Percentiles rank a stretch among this genome's conserved stretches.
phyloP scores from a whole-genome alignment of 2,113 vertebrate genomes.

The Poeciliopsis turrubarensis region DNA sequence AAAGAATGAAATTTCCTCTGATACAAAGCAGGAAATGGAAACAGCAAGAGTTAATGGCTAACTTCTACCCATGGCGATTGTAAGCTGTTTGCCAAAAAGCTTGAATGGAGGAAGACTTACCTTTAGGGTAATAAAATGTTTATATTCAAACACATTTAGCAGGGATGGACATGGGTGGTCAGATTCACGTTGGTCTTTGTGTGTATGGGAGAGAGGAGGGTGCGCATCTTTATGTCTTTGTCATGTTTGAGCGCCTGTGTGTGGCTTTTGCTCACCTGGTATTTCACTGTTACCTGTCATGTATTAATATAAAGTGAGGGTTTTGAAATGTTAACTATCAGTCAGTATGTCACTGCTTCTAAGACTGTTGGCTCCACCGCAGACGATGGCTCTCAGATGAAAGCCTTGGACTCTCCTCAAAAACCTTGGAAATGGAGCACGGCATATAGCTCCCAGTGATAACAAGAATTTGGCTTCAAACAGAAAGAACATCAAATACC shows the following conservation, averaged over 20 bases:
- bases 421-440: constrained; percentile 86
- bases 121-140: constrained; percentile 80
- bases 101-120: constrained; percentile 49
- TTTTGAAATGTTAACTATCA: constrained; percentile 77
- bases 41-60: constrained; percentile 59
- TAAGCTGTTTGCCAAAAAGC: constrained; percentile 82
- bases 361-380: constrained; percentile 69
- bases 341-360: constrained; percentile 72
- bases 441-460: constrained; percentile 86
- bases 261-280: constrained; percentile 51
- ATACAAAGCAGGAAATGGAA: constrained; percentile 82
- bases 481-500: constrained; percentile 91
- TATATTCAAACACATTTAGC: constrained; percentile 75
- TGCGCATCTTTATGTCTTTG: constrained; percentile 30
- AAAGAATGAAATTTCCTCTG: constrained; percentile 64
- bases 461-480: constrained; percentile 91
- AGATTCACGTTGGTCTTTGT: constrained; percentile 43
- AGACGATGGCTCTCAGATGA: constrained; percentile 85
- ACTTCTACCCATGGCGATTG: constrained; percentile 75
- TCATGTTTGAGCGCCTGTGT: constrained; percentile 39
- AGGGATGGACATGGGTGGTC: constrained; percentile 18
- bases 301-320: constrained; percentile 67
- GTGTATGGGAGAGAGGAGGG: constrained; percentile 18
- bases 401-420: constrained; percentile 85
- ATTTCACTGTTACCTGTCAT: constrained; percentile 64